Evolutionary conservation across 1,140 invertebrate species (phyloP), one percentile per base, ranked within the genome.

Genomic region (Anoplolepis gracilipes): DNA sequence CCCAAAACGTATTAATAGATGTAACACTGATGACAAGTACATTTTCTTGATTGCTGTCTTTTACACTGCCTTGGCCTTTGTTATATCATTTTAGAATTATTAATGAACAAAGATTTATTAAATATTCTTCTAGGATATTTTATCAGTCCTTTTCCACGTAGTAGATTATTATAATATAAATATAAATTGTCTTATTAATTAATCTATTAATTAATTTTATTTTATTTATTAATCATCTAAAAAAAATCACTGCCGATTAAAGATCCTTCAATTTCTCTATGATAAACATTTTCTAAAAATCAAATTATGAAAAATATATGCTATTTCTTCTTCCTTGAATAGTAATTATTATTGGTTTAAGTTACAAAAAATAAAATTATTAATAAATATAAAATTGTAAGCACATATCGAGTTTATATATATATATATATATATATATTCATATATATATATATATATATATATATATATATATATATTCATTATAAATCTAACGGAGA

Each of bases 401-500:
- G n/a, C 10, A 11, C 10, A 10, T 61, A 5, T 25, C 22, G 16
- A 30, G 19, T 25, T 1, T 25, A 1, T n/a, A 22, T 25, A 22
- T 28, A 33, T 82, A 19, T n/a, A n/a, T n/a, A n/a, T n/a, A n/a
- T n/a, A n/a, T n/a, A n/a, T n/a, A n/a, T n/a, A n/a, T n/a, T n/a
- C n/a, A n/a, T n/a, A n/a, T n/a, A n/a, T n/a, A n/a, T n/a, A n/a
- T n/a, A n/a, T n/a, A n/a, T n/a, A n/a, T n/a, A n/a, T n/a, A n/a
- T n/a, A n/a, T n/a, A n/a, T n/a, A n/a, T n/a, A n/a, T n/a, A n/a
- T n/a, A n/a, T n/a, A n/a, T n/a, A n/a, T n/a, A n/a, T n/a, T n/a
- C n/a, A 64, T 70, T 82, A 70, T 87, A 77, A 28, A 81, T 64
- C 13, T 87, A 65, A 53, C 73, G 87, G 0, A 67, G 55, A 57